phyloP scores from a whole-genome alignment of 2,113 vertebrate species.

The Sinocyclocheilus rhinocerous region DNA sequence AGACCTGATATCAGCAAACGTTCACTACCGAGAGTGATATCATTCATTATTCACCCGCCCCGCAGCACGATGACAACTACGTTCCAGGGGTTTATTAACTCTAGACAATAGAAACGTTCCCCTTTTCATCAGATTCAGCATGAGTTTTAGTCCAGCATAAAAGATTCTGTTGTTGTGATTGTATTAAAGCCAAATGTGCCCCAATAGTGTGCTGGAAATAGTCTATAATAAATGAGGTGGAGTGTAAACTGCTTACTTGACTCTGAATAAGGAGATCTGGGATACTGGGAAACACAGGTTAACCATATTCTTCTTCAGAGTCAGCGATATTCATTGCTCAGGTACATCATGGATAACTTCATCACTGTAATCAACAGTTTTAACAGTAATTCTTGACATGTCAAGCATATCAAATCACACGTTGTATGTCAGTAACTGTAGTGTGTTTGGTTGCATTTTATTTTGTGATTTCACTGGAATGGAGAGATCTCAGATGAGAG shows the following conservation, averaged over 20 bases:
- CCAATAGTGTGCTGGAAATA: slow-evolving; percentile 19
- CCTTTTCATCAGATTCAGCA: slow-evolving; percentile 10
- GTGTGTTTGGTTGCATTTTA: too few species aligned
- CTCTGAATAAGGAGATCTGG: slow-evolving; percentile 1
- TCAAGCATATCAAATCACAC: not conserved
- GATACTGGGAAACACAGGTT: slow-evolving; percentile 1
- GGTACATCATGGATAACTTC: not conserved
- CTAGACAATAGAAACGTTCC: not conserved
- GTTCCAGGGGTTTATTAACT: slow-evolving; percentile 5
- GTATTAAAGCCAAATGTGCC: slow-evolving; percentile 19
- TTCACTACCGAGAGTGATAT: not conserved
- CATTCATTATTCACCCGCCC: slow-evolving; percentile 48
- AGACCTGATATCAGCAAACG: slow-evolving; percentile 13
- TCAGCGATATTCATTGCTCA: slow-evolving; percentile 15
- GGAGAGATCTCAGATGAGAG: not conserved
- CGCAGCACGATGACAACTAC: not conserved
- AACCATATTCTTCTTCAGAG: not conserved
- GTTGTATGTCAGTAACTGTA: not conserved
- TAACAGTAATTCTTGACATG: not conserved
- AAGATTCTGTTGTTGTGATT: not conserved
- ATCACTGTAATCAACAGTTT: not conserved
- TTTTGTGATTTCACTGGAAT: not conserved
- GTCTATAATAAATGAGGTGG: not conserved
- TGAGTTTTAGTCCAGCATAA: not conserved
- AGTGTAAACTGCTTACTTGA: slow-evolving; percentile 16